Evolutionary conservation across 2,113 vertebrate species (phyloP), one percentile per base, ranked within the genome.

Genomic region (Larimichthys crocea): DNA sequence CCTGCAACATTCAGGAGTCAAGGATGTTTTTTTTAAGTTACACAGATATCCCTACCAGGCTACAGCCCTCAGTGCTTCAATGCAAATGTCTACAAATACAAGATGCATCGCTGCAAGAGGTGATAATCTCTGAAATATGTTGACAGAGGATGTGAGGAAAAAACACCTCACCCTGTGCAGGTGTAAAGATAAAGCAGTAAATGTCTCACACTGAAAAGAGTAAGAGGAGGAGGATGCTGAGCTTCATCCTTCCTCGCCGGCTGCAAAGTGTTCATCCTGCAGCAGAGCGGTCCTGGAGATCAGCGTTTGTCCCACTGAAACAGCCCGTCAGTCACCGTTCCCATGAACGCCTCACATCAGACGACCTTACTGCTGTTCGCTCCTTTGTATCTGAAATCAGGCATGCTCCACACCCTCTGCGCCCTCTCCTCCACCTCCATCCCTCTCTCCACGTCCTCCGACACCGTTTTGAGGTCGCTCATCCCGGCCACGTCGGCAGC

Each of bases 371-470:
- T 91, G 74, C 86, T 86, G 74, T 69, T 79, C 11, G 69, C n/a
- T 64, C 91, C 94, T 88, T 97, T 96, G 59, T 93, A 94, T 81
- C 93, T 94, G 88, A 99, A 97, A 75, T 99, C 97, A 0, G 98
- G 97, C 96, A 98, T 94, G 95, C 97, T 99, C 97, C 98, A 98
- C 74, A 96, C 90, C 55, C 97, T 95, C 24, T 94, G 95, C 72
- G 91, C 26, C 90, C 94, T 26, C 59, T 91, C 89, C 5, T 65
- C 80, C 31, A 24, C 83, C 24, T 83, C 82, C 74, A 56, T 69
- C 61, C 94, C 96, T 57, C 94, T 94, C 90, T 99, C 98, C 87
- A 99, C 98, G 0, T 99, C 97, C 89, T 97, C 97, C 0, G 97
- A 98, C 87, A 99, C 96, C 16, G 98, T 99, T 82, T 96, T 97